Base-by-base conservation (phyloP, 1,140 invertebrate species). In the Heliothis subflexa region DNA sequence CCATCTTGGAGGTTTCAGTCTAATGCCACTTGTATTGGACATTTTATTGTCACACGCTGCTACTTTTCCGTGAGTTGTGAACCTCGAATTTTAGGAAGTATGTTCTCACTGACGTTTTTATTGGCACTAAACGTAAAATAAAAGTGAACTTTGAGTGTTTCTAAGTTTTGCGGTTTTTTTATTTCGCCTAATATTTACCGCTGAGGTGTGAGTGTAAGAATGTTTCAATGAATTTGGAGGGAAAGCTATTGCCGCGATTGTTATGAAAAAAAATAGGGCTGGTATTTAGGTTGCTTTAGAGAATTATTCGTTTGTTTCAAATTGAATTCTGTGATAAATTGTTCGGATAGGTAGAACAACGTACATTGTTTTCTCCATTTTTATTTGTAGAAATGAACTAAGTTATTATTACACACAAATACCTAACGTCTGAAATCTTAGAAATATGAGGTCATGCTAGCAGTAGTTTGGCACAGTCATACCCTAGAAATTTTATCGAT, bases 11-110 rank as follows among this genome's bases (percentile, higher is more conserved):
- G 83, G 84, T 86, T 90, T 84, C 81, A 83, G 85, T 82, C 90
- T 88, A 91, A 91, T 88, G 87, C 89, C 91, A 92, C 92, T 93
- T 93, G 90, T 93, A 88, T 89, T 74, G 87, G 88, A 85, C 88
- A 86, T 92, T 91, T 89, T 92, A 91, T 89, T 86, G 90, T 91
- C 90, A 92, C 91, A 93, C 90, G 86, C 85, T 87, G 83, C 81
- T 82, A 82, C 84, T 89, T 89, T 83, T 84, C 76, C 78, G 83
- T 91, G 90, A 92, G 84, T 89, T 89, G 89, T 86, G 88, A 88
- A 82, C 78, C 86, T 83, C 79, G 85, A 90, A 87, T 90, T 91
- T 88, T 85, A 71, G 86, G 86, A 90, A 91, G 86, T 91, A 91
- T 91, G 86, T 83, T 85, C 82, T 79, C 83, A 77, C 85, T 87